Evolutionary conservation across 2,888 invertebrate genomes (phyloP).

Genomic region (Patella caerulea): DNA sequence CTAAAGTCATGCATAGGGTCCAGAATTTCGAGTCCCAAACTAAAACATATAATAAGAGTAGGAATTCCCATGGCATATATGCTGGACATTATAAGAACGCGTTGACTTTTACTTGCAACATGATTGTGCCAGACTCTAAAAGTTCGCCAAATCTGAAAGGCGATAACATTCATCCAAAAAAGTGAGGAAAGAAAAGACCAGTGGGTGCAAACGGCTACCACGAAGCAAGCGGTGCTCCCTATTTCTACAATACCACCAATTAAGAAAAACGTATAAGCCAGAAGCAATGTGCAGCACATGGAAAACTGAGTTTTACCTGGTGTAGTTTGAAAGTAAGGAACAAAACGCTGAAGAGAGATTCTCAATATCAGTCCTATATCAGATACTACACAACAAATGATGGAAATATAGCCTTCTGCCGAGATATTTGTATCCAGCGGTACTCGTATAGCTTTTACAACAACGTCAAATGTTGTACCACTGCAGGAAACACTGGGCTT

Average conservation of each 20-base stretch:
- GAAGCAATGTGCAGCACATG: conserved; percentile 17
- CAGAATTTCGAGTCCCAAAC: conserved; percentile 25
- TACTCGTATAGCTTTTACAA: neutral
- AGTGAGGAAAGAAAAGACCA: conserved; percentile 33
- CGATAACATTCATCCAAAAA: conserved; percentile 41
- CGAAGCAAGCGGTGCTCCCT: conserved; percentile 23
- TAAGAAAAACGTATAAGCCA: conserved; percentile 15
- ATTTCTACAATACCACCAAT: conserved; percentile 19
- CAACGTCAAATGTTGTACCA: neutral
- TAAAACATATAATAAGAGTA: conserved; percentile 16
- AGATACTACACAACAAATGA: conserved; percentile 12
- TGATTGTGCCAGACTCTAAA: conserved; percentile 31
- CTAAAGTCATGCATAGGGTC: conserved; percentile 23
- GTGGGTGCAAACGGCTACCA: conserved; percentile 29
- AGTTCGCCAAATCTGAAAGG: conserved; percentile 36
- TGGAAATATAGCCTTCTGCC: conserved; percentile 10
- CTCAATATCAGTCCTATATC: conserved; percentile 10
- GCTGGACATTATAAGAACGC: neutral
- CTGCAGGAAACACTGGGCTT: neutral
- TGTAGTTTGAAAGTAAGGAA: conserved; percentile 18
- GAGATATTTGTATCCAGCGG: neutral
- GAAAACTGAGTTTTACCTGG: conserved; percentile 18
- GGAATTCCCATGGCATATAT: conserved; percentile 30
- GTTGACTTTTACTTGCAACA: conserved; percentile 4
- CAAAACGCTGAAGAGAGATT: neutral